Percentiles rank a stretch among this genome's conserved stretches.
Conservation (phyloP, 2,888 invertebrate genomes). For the Pachymerium ferrugineum region DNA sequence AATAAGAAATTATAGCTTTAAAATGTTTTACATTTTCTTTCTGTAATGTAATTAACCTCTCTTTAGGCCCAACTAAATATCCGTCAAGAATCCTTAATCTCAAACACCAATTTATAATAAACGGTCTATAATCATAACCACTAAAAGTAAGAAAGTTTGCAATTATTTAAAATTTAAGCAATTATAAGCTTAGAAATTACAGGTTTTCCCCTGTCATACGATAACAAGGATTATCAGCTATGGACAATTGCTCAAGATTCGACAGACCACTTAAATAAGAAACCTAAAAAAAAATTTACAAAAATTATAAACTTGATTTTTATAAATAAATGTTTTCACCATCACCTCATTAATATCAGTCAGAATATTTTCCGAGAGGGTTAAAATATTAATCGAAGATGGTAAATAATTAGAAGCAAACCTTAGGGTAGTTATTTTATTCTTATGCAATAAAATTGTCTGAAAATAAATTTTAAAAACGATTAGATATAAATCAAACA, state of each 20-base stretch:
- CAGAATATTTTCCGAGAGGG: constrained; percentile 48
- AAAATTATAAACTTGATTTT: constrained; percentile 49
- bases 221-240: constrained; percentile 83
- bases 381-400: constrained; percentile 55
- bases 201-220: constrained; percentile 67
- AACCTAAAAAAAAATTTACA: constrained; percentile 55
- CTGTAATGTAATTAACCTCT: constrained; percentile 59
- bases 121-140: constrained; percentile 83
- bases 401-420: constrained; percentile 80
- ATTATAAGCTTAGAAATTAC: constrained; percentile 47
- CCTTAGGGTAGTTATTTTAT: constrained; percentile 72
- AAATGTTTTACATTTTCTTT: neutral
- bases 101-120: constrained; percentile 89
- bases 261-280: constrained; percentile 70
- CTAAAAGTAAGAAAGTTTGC: constrained; percentile 49
- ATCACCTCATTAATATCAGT: constrained; percentile 48
- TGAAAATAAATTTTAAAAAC: constrained; percentile 46
- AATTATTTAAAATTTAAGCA: neutral
- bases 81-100: constrained; percentile 81
- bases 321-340: neutral
- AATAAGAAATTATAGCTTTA: constrained; percentile 29
- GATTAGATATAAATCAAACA: neutral
- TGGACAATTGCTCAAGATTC: constrained; percentile 71
- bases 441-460: constrained; percentile 79
- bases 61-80: constrained; percentile 79